phyloP scores from a whole-genome alignment of 2,113 vertebrate species.

The Macaca fascicularis region DNA sequence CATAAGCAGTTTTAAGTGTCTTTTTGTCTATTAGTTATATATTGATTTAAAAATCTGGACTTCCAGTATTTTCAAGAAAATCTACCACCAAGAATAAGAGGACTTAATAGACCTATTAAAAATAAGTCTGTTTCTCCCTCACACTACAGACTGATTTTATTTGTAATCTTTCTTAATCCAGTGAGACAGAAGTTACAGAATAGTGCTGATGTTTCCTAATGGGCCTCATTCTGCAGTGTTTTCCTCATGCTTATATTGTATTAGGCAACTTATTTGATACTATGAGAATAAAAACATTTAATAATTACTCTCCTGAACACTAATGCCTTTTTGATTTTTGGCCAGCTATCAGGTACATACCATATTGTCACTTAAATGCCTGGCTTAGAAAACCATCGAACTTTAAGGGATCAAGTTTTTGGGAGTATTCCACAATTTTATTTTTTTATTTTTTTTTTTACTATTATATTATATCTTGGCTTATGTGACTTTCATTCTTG shows the following conservation, averaged over 20 bases:
- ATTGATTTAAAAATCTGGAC: neutral
- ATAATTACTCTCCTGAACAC: neutral
- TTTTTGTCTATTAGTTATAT: neutral
- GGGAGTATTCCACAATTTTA: conserved; percentile 19
- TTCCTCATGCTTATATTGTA: neutral
- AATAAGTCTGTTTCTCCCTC: neutral
- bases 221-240: neutral
- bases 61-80: neutral
- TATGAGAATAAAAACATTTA: conserved; percentile 39
- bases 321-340: conserved; percentile 36
- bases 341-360: neutral
- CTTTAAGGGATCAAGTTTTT: neutral
- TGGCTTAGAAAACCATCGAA: neutral
- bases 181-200: conserved; percentile 27
- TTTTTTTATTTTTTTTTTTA: neutral
- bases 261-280: neutral
- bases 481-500: conserved; percentile 57
- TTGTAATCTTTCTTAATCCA: neutral
- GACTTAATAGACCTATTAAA: neutral
- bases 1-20: neutral
- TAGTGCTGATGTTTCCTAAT: neutral
- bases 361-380: conserved; percentile 15
- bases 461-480: conserved; percentile 1
- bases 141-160: conserved; percentile 3
- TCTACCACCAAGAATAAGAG: neutral